Percentiles rank a stretch among this genome's conserved stretches.
Evolutionary conservation across 2,113 vertebrate genomes (phyloP).

Genomic region (Candoia aspera): DNA sequence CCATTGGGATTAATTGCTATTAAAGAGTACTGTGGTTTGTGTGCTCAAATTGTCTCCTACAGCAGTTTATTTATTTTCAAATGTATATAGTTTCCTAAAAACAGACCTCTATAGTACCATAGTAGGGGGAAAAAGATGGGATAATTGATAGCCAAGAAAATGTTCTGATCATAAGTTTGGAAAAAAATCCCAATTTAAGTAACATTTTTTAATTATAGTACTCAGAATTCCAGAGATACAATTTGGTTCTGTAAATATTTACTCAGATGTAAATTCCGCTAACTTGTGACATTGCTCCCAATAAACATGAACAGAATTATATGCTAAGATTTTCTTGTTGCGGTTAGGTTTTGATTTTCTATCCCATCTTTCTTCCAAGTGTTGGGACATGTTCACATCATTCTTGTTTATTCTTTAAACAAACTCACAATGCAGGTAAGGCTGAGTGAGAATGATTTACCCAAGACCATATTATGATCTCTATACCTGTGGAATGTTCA

Average conservation of each 20-base stretch:
- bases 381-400: neutral
- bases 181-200: neutral
- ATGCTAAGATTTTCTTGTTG: neutral
- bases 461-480: neutral
- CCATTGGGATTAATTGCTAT: neutral
- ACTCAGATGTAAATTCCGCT: neutral
- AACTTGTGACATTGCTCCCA: neutral
- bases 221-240: neutral
- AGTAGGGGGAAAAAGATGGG: neutral
- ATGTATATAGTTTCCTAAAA: neutral
- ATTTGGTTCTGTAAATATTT: neutral
- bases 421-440: neutral
- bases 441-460: neutral
- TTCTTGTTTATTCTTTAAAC: neutral
- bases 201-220: neutral
- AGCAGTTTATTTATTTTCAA: neutral
- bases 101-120: neutral
- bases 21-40: neutral
- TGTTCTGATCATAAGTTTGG: neutral
- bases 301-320: neutral
- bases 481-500: neutral
- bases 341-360: neutral
- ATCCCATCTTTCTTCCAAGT: neutral
- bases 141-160: neutral
- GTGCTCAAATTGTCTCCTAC: neutral